Evolutionary conservation across 2,888 invertebrate species (phyloP).

Genomic region (Ennomos fuscantarius): DNA sequence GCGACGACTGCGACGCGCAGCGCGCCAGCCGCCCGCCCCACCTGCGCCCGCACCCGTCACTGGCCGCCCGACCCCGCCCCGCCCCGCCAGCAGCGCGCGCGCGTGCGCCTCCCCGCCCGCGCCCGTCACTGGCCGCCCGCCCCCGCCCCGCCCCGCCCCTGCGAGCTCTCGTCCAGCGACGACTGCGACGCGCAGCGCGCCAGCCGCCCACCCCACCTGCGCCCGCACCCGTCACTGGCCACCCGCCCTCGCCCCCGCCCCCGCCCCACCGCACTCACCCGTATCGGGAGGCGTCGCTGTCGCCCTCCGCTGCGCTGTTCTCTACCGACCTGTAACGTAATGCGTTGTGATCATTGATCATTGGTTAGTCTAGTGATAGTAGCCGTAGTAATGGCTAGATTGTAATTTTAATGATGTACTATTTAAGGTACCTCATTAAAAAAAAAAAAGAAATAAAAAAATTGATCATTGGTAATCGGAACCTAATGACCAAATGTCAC

Average conservation of each 20-base stretch:
- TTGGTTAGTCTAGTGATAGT: too few relatives aligned
- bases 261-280: conserved; percentile 7
- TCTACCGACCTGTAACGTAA: conserved; percentile 19
- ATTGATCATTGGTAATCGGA: too few relatives aligned
- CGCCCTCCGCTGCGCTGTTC: conserved; percentile 27
- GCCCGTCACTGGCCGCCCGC: not conserved
- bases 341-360: too few relatives aligned
- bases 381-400: too few relatives aligned
- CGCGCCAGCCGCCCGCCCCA: conserved; percentile 88
- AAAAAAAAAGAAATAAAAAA: too few relatives aligned
- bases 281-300: conserved; percentile 12
- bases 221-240: not conserved
- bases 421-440: too few relatives aligned
- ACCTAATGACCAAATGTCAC: too few relatives aligned
- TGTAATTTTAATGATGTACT: too few relatives aligned
- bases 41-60: conserved; percentile 34
- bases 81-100: conserved; percentile 92
- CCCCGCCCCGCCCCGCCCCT: not conserved
- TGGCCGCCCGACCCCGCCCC: conserved; percentile 71
- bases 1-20: conserved; percentile 90
- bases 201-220: too few relatives aligned
- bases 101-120: conserved; percentile 85
- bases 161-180: too few relatives aligned
- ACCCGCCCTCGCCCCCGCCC: not conserved
- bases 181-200: too few relatives aligned